These are phyloP conservation scores for Paratrypauchen microcephalus DNA, from an alignment of 2,797 vertebrate species.

Conservation along the genomic window DNA sequence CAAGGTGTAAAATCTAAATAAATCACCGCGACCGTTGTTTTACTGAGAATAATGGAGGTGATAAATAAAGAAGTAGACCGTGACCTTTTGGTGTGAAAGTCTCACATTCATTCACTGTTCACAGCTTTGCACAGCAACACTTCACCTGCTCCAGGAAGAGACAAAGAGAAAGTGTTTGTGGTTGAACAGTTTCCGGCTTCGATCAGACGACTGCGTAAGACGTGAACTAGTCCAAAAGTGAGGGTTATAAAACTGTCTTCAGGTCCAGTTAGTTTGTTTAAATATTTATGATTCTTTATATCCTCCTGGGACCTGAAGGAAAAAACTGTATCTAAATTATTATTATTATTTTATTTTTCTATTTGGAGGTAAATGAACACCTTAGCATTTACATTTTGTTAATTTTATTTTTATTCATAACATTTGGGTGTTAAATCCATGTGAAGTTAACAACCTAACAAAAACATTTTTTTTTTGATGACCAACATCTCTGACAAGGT, in stretches of 20 bases:
- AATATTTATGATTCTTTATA: background rate
- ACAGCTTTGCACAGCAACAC: background rate
- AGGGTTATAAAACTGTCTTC: conserved; percentile 11
- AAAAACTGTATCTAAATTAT: no score
- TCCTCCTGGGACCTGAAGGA: no score
- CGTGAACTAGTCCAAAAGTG: conserved; percentile 7
- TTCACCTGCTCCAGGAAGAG: conserved; percentile 1
- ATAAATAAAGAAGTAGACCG: conserved; percentile 20
- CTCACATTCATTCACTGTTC: conserved; percentile 19
- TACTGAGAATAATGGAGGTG: conserved; percentile 2
- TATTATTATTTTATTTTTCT: no score
- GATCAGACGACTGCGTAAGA: background rate
- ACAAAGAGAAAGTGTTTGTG: conserved; percentile 42
- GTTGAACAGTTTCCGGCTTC: conserved; percentile 20
- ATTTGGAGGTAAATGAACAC: no score
- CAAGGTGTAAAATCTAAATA: conserved; percentile 8
- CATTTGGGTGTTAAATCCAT: no score
- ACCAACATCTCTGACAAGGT: no score
- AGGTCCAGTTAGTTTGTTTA: background rate
- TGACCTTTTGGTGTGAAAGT: conserved; percentile 34
- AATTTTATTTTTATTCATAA: no score
- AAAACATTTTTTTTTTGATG: no score
- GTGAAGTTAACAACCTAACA: no score
- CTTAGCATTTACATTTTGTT: no score
- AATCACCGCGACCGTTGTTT: conserved; percentile 3